Evolutionary conservation across 2,113 vertebrate genomes (phyloP), one percentile per base, ranked within the genome.

Genomic region (Salminus brasiliensis): DNA sequence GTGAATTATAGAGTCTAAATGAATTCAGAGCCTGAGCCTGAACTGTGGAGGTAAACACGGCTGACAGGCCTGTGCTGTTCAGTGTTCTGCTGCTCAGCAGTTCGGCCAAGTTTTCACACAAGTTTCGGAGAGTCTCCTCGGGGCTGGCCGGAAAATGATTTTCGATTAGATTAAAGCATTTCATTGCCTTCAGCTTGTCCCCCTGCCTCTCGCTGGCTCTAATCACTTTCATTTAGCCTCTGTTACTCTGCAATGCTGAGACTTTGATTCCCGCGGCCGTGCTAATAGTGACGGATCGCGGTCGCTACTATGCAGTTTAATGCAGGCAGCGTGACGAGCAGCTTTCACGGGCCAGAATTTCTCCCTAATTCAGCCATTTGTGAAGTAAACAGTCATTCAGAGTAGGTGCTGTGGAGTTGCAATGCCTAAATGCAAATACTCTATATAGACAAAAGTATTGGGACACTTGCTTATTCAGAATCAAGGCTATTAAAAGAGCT

Each of bases 1-100:
- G 93, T 96, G 95, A 97, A 96, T 97, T 97, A 96, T 95, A 95
- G 94, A 95, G 95, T 96, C 95, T 94, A 93, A 95, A 93, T 93
- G 95, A 94, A 94, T 96, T 93, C 91, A 92, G 93, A 93, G 90
- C 93, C 88, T 88, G 82, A 95, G 93, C 95, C 94, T 95, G 94
- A 95, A 94, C 93, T 88, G 78, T 92, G 92, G 92, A 94, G 95
- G 94, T 95, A 95, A 96, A 94, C 90, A 93, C 85, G 95, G 93
- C 93, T 95, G 96, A 97, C 94, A 95, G 93, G 57, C 23, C 30
- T 21, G 29, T 23, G 27, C 41, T 45, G 29, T 72, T 72, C 57
- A 29, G 4, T 49, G 47, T 49, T 49, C 47, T 21, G 18, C 47
- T 21, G 18, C 47, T 21, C 18, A 18, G 18, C 47, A 21, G 11